These are phyloP conservation scores for Eidolon dupreanum DNA, from an alignment of 2,797 vertebrate species.

Conservation along the genomic window DNA sequence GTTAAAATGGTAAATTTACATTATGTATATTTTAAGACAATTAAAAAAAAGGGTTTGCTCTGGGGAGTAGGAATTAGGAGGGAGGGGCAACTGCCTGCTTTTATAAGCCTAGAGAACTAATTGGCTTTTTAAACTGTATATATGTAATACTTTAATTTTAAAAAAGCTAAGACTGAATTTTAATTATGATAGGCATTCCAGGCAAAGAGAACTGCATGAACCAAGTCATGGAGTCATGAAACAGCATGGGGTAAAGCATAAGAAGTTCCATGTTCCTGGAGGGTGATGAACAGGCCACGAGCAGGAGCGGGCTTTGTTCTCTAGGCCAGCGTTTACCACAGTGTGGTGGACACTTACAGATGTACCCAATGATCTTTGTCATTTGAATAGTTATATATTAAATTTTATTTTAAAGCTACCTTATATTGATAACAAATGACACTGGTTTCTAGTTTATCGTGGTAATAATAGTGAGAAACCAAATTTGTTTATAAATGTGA, in stretches of 20 bases:
- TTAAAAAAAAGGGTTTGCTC: background rate
- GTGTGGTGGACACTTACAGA: background rate
- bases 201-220: background rate
- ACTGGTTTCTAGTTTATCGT: background rate
- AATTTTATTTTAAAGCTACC: background rate
- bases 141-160: background rate
- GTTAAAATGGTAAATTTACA: background rate
- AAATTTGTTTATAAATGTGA: slow-evolving; percentile 14
- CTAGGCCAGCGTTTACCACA: background rate
- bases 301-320: background rate
- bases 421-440: background rate
- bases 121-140: background rate
- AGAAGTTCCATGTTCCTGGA: background rate
- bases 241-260: background rate
- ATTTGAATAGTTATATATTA: background rate
- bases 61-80: background rate
- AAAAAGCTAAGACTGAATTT: background rate
- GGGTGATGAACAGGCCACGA: background rate
- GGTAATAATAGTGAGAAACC: background rate
- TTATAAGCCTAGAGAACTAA: background rate
- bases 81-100: background rate
- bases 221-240: background rate
- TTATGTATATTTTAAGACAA: background rate
- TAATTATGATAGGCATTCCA: background rate
- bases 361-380: background rate